phyloP scores from a whole-genome alignment of 2,888 invertebrate genomes.

The Cenopis cana region DNA sequence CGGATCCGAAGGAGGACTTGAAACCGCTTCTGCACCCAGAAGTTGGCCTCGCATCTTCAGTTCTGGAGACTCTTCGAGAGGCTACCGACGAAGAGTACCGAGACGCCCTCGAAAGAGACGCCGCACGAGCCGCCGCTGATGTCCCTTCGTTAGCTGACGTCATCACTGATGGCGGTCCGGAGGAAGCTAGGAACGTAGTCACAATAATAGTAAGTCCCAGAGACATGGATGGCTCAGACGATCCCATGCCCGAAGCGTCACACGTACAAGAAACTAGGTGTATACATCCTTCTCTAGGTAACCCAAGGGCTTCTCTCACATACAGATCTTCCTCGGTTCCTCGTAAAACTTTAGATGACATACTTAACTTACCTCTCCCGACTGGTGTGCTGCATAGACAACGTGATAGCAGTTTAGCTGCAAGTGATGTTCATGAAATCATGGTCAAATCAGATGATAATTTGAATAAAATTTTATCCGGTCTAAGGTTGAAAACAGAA shows the following conservation, averaged over 20 bases:
- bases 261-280: constrained; percentile 63
- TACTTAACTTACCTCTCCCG: constrained; percentile 53
- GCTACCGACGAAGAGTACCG: constrained; percentile 75
- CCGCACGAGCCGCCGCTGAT: constrained; percentile 58
- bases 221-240: constrained; percentile 51
- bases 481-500: constrained; percentile 49
- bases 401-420: constrained; percentile 57
- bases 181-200: constrained; percentile 62
- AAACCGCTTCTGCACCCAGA: constrained; percentile 76
- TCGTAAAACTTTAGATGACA: constrained; percentile 53
- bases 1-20: constrained; percentile 59
- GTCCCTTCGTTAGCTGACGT: constrained; percentile 46
- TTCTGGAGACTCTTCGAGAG: constrained; percentile 71
- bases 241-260: constrained; percentile 61
- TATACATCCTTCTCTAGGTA: constrained; percentile 55
- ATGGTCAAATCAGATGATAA: constrained; percentile 46
- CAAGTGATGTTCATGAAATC: constrained; percentile 63
- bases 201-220: constrained; percentile 64
- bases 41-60: constrained; percentile 74
- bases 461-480: constrained; percentile 43
- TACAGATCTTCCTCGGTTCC: constrained; percentile 46
- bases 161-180: constrained; percentile 53
- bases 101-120: constrained; percentile 74
- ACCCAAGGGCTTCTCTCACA: constrained; percentile 46
- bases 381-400: constrained; percentile 45